Conservation (phyloP, 2,888 invertebrate species). For the Neoascia interrupta region DNA sequence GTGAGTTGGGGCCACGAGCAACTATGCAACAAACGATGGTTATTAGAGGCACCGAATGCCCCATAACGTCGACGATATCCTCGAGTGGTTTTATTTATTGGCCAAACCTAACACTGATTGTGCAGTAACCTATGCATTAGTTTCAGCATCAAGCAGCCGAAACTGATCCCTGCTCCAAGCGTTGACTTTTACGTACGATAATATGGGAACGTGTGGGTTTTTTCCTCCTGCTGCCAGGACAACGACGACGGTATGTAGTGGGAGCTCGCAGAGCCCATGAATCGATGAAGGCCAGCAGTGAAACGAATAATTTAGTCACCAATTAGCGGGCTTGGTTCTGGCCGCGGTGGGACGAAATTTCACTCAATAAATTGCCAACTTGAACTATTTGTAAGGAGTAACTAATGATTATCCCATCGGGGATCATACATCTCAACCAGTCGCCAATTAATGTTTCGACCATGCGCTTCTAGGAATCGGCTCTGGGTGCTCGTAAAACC, state of each 20-base stretch:
- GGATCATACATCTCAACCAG: not conserved
- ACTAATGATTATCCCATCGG: conserved; percentile 35
- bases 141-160: conserved; percentile 42
- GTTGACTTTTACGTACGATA: conserved; percentile 54
- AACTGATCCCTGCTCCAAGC: conserved; percentile 34
- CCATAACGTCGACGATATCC: conserved; percentile 51
- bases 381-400: conserved; percentile 35
- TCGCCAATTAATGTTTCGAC: conserved; percentile 15
- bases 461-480: conserved; percentile 43
- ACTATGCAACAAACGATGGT: conserved; percentile 43
- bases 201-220: conserved; percentile 50
- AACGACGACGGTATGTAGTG: conserved; percentile 7
- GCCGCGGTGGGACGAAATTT: conserved; percentile 53
- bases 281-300: conserved; percentile 32
- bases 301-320: conserved; percentile 64
- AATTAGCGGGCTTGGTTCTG: conserved; percentile 49
- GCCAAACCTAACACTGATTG: conserved; percentile 66
- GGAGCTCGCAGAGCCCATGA: not conserved
- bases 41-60: conserved; percentile 51
- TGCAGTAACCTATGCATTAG: conserved; percentile 45
- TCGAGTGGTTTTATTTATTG: conserved; percentile 65
- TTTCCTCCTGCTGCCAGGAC: conserved; percentile 5
- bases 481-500: conserved; percentile 33
- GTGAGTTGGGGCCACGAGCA: conserved; percentile 15
- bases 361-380: conserved; percentile 61